These are phyloP conservation scores for Eonycteris spelaea DNA, from an alignment of 2,113 vertebrate genomes.

Conservation along the genomic window DNA sequence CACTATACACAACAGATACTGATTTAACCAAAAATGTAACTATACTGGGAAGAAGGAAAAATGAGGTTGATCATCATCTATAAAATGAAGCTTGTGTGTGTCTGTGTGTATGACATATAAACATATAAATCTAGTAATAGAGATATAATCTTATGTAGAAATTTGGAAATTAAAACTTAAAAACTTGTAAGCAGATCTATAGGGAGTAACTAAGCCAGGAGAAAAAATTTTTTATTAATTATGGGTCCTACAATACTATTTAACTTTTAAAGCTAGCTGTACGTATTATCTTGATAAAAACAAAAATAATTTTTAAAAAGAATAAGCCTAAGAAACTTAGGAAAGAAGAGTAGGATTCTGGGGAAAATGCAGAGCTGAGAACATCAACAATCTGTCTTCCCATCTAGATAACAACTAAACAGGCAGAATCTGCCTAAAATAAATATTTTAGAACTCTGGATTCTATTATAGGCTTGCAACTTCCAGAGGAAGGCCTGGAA, in stretches of 20 bases:
- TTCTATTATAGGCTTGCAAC: not conserved
- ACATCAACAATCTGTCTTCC: not conserved
- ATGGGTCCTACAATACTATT: not conserved
- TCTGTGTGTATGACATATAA: not conserved
- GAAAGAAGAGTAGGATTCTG: not conserved
- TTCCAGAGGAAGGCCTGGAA: no score
- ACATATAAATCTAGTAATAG: not conserved
- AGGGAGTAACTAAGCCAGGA: not conserved
- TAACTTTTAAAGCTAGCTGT: not conserved
- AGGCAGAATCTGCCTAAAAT: no score
- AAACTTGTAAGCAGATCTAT: not conserved
- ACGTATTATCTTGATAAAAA: not conserved
- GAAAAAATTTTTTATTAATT: not conserved
- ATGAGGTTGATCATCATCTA: not conserved
- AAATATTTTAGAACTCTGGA: not conserved
- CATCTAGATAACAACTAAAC: not conserved
- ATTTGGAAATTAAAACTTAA: not conserved
- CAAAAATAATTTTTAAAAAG: conserved; percentile 13
- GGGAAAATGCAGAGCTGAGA: not conserved
- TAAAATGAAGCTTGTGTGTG: not conserved
- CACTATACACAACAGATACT: not conserved
- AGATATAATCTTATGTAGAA: not conserved
- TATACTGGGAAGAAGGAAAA: not conserved
- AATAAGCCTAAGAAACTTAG: not conserved
- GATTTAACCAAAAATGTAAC: not conserved